These are phyloP conservation scores for Odocoileus virginianus DNA, from an alignment of 2,113 vertebrate species.

Conservation along the genomic window DNA sequence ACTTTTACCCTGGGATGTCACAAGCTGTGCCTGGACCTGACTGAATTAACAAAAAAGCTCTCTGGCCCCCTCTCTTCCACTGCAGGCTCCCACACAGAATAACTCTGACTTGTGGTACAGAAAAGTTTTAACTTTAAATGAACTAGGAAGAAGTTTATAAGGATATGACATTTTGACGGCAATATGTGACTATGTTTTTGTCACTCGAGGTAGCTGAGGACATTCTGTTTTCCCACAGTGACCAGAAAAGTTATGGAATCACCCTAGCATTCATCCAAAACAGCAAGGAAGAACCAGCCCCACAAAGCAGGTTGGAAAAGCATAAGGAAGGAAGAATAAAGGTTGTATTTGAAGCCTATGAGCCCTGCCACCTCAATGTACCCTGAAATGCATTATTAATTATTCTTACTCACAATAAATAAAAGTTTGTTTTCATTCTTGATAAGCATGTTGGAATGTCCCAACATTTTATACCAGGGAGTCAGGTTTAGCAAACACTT, in stretches of 20 bases:
- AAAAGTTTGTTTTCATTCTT: background rate
- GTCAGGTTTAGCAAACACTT: conserved; percentile 29
- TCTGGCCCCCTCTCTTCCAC: background rate
- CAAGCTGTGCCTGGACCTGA: background rate
- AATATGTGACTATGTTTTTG: background rate
- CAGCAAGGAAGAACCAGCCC: background rate
- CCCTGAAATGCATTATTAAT: background rate
- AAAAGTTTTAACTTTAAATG: background rate
- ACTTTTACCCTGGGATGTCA: background rate
- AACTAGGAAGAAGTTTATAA: background rate
- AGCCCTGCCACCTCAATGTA: background rate
- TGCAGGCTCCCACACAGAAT: accelerated
- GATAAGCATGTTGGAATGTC: background rate
- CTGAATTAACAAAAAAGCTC: background rate
- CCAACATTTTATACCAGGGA: conserved; percentile 4
- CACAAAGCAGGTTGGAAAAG: background rate
- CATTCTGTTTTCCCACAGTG: background rate
- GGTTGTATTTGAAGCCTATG: background rate
- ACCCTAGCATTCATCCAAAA: background rate
- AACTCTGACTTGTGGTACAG: background rate
- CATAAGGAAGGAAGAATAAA: background rate
- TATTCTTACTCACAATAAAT: background rate
- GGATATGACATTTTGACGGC: background rate
- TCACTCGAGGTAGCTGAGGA: background rate
- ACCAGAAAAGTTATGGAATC: background rate